These are phyloP conservation scores for Thermophis baileyi DNA, from an alignment of 2,113 vertebrate species.

Conservation along the genomic window DNA sequence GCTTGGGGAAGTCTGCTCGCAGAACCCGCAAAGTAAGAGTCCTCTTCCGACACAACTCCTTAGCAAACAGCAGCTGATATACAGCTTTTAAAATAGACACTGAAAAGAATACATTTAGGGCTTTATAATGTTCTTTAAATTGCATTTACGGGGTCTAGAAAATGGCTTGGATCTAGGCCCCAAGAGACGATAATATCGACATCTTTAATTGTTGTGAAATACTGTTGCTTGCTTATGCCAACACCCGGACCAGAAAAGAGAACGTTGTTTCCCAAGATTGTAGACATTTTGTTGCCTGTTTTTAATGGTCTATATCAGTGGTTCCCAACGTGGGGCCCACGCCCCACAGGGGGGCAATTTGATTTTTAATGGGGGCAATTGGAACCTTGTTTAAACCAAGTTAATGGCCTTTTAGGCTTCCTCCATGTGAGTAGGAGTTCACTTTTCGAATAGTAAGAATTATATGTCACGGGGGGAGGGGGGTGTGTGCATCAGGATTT, in stretches of 20 bases:
- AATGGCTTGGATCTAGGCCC: not conserved
- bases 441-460: too few species aligned
- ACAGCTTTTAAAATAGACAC: not conserved
- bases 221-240: not conserved
- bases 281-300: not conserved
- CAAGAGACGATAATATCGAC: not conserved
- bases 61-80: too few species aligned
- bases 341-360: too few species aligned
- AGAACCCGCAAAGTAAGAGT: not conserved
- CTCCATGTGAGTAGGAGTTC: too few species aligned
- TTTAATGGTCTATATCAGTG: not conserved
- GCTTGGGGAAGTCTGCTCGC: not conserved
- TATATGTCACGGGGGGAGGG: too few species aligned
- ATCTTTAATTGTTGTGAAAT: not conserved
- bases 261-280: not conserved
- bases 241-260: not conserved
- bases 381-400: too few species aligned
- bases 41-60: not conserved
- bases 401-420: too few species aligned
- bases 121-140: not conserved
- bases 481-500: too few species aligned
- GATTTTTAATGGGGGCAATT: too few species aligned
- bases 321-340: too few species aligned
- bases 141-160: not conserved
- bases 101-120: not conserved